phyloP scores from a whole-genome alignment of 2,888 invertebrate species.

The Eugnorisma glareosa region DNA sequence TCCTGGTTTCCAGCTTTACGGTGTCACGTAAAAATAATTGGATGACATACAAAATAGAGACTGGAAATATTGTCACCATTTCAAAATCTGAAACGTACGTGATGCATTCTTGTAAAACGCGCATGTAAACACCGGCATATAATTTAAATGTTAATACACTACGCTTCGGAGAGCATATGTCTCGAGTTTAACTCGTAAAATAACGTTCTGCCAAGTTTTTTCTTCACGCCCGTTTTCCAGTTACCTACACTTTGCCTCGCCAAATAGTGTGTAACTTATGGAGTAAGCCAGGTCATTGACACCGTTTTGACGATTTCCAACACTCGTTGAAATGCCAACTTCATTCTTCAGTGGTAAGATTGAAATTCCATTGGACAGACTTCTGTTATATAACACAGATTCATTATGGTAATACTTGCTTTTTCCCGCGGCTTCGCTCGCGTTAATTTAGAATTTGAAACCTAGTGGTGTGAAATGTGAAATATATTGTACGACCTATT shows the following conservation, averaged over 20 bases:
- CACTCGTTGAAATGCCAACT: constrained; percentile 46
- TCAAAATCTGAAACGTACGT: background rate
- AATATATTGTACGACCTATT: too few species aligned
- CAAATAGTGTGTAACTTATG: constrained; percentile 77
- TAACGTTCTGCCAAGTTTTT: constrained; percentile 64
- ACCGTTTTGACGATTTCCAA: constrained; percentile 71
- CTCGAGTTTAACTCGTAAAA: constrained; percentile 50
- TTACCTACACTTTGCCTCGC: constrained; percentile 65
- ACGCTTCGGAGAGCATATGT: constrained; percentile 60
- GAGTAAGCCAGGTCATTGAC: constrained; percentile 76
- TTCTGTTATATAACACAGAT: constrained; percentile 55
- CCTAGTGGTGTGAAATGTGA: too few species aligned
- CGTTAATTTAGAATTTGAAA: too few species aligned
- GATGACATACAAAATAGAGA: background rate
- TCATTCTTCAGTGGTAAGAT: constrained; percentile 26
- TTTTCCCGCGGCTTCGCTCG: too few species aligned
- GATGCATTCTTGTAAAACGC: constrained; percentile 9
- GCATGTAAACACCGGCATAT: constrained; percentile 26
- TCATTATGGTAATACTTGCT: constrained; percentile 57
- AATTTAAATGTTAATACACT: constrained; percentile 35
- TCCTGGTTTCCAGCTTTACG: too few species aligned
- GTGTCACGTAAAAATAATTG: background rate
- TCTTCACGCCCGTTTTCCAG: constrained; percentile 61
- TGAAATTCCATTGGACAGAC: constrained; percentile 26
- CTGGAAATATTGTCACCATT: background rate